These are phyloP conservation scores for Luscinia megarhynchos DNA, from an alignment of 2,797 vertebrate species.

Conservation along the genomic window DNA sequence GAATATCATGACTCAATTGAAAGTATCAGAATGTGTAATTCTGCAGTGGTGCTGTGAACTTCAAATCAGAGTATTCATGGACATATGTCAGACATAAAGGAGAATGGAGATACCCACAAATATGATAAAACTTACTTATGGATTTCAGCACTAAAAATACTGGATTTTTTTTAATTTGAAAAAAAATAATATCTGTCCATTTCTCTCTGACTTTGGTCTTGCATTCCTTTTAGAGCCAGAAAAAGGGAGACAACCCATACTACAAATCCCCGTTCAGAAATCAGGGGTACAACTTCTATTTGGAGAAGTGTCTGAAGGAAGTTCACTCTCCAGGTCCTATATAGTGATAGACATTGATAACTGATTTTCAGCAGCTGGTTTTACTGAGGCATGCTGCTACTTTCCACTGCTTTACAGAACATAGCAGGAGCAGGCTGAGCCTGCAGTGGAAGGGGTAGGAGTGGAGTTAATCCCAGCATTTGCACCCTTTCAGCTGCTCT, in stretches of 20 bases:
- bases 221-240: not conserved
- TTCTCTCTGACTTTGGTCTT: not conserved
- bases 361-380: not conserved
- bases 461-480: not conserved
- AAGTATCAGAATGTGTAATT: not conserved
- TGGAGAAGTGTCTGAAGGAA: conserved; percentile 1
- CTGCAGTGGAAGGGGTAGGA: not conserved
- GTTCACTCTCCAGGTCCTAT: not conserved
- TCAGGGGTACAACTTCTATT: not conserved
- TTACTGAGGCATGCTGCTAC: not conserved
- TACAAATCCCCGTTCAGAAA: not conserved
- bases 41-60: not conserved
- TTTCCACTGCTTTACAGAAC: not conserved
- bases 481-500: not conserved
- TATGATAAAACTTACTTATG: not conserved
- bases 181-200: not conserved
- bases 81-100: not conserved
- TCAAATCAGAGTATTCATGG: not conserved
- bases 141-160: not conserved
- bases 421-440: not conserved
- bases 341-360: not conserved
- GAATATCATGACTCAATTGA: rapidly evolving
- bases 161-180: not conserved
- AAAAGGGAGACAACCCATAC: not conserved
- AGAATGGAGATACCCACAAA: not conserved